phyloP scores from a whole-genome alignment of 2,113 vertebrate genomes.

The Gallinago undulata region DNA sequence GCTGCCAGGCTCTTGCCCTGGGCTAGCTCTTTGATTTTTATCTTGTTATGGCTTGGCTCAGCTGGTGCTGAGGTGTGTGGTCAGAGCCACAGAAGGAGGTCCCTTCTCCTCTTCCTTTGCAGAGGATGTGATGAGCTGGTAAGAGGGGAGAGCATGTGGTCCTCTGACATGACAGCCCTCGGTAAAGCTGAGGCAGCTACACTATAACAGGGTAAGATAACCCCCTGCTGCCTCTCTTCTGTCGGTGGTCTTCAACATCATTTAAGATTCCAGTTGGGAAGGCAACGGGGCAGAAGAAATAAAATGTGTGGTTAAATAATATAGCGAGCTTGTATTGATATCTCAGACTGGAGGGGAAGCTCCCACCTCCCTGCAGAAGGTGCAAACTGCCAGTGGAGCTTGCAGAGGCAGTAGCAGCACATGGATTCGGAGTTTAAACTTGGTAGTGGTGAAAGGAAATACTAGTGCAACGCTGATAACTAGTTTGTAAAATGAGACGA shows the following conservation, averaged over 20 bases:
- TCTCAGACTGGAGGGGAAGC: background rate
- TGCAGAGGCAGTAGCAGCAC: background rate
- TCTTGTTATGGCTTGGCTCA: background rate
- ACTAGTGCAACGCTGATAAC: fast-evolving
- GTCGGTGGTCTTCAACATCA: background rate
- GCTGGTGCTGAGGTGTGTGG: background rate
- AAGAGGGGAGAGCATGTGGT: fast-evolving
- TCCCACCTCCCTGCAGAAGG: fast-evolving
- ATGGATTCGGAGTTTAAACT: background rate
- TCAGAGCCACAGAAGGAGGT: background rate
- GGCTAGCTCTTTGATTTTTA: background rate
- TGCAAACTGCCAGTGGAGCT: background rate
- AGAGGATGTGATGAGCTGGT: background rate
- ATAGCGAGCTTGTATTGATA: background rate
- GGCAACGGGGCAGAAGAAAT: background rate
- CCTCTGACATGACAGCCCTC: background rate
- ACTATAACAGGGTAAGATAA: background rate
- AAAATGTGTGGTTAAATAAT: background rate
- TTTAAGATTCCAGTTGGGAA: background rate
- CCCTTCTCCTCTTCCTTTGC: background rate
- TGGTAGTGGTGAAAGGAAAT: background rate
- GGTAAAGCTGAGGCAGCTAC: background rate
- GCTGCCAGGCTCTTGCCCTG: background rate
- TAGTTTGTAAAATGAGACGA: background rate
- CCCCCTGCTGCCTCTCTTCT: background rate